Percentiles rank a stretch among this genome's conserved stretches.
Evolutionary conservation across 2,888 invertebrate species (phyloP).

Genomic region (Torymus auratus): DNA sequence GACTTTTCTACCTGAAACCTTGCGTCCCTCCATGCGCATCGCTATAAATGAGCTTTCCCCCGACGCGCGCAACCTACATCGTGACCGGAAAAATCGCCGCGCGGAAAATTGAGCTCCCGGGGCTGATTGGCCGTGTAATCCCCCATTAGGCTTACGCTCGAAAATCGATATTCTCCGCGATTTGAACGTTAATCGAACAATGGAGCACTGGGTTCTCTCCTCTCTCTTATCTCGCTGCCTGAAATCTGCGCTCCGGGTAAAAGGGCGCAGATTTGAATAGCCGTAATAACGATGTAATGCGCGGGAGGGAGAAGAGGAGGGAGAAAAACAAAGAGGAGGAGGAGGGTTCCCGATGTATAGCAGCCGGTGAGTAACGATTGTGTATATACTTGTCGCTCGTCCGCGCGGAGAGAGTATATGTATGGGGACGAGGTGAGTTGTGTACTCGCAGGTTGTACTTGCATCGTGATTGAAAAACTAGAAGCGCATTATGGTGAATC

Average conservation of each 20-base stretch:
- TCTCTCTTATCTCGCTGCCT: slow-evolving; percentile 58
- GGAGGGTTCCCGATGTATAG: neutral
- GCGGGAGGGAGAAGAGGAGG: slow-evolving; percentile 2
- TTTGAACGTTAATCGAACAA: slow-evolving; percentile 76
- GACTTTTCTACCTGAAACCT: slow-evolving; percentile 5
- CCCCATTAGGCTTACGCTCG: slow-evolving; percentile 73
- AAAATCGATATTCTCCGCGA: slow-evolving; percentile 72
- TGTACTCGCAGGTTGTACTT: too few species aligned
- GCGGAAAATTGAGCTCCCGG: slow-evolving; percentile 53
- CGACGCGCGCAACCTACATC: neutral
- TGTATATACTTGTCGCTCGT: too few species aligned
- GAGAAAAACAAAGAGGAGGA: neutral
- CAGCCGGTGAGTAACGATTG: too few species aligned
- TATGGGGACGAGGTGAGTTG: too few species aligned
- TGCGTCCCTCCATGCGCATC: too few species aligned
- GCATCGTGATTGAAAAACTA: too few species aligned
- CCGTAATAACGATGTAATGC: slow-evolving; percentile 72
- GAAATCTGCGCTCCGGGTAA: slow-evolving; percentile 53
- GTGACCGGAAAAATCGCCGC: slow-evolving; percentile 28
- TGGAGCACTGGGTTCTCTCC: slow-evolving; percentile 68
- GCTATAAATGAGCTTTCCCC: slow-evolving; percentile 19
- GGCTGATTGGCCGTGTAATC: slow-evolving; percentile 76
- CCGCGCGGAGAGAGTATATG: too few species aligned
- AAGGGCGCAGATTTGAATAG: slow-evolving; percentile 72
- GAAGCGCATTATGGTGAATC: too few species aligned